Evolutionary conservation across 2,797 vertebrate species (phyloP), one percentile per base, ranked within the genome.

Genomic region (Myotis pilosus): DNA sequence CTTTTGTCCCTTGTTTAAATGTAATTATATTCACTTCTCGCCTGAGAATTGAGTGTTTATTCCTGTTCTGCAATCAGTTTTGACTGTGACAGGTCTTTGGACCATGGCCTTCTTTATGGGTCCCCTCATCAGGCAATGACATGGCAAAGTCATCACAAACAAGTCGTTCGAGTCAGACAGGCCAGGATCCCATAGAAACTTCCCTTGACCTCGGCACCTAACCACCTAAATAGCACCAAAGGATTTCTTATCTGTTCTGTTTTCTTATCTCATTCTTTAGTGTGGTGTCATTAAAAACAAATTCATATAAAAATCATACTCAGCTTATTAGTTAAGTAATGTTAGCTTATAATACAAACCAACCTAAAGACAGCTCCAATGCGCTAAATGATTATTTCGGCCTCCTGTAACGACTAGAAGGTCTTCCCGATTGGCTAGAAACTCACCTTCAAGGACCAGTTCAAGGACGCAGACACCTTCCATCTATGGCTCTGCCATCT

Each of bases 11-110:
- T 55, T 5, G 3, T 9, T 90, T 80, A 51, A 51, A 53, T 60
- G 74, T 82, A 83, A 91, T 30, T 49, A 72, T 44, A 82, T 6
- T 87, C 44, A 15, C 41, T 94, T 87, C 11, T 64, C 13, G 71
- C n/a, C 74, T 92, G 49, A 87, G 94, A 81, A 84, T 84, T 72
- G 83, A 62, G 47, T 20, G 28, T 82, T 78, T 66, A n/a, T 49
- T 38, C 41, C 3, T 49, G 30, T 66, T 64, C 75, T 53, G 16
- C 49, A 78, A 51, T 66, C 64, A 87, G 15, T 33, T 88, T 91
- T 78, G 51, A 88, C 57, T 80, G 12, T 85, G 36, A 51, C 51
- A 51, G 51, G 44, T 64, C 38, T 66, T 79, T n/a, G 4, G 33
- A 92, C 81, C 11, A 80, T 80, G 16, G 36, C 8, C 38, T 84